Percentiles rank a stretch among this genome's conserved stretches.
Evolutionary conservation across 2,888 invertebrate species (phyloP).

Genomic region (Synanthedon andrenaeformis): DNA sequence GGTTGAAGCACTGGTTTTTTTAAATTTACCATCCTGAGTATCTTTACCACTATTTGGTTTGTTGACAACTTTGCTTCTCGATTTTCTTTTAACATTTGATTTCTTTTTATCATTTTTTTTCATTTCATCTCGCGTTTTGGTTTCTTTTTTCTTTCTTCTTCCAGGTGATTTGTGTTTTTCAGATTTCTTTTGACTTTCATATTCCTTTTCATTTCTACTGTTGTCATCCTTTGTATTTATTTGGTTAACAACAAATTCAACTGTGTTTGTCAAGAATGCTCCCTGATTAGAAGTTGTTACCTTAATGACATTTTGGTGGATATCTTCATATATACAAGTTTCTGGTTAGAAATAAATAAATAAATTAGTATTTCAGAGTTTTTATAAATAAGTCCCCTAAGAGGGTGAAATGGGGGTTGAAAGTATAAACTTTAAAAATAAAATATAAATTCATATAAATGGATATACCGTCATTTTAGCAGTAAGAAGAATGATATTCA

Average conservation of each 20-base stretch:
- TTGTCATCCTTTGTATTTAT: slow-evolving; percentile 23
- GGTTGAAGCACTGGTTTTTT: slow-evolving; percentile 34
- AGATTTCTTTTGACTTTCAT: slow-evolving; percentile 5
- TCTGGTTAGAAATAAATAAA: slow-evolving; percentile 6
- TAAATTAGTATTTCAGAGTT: too few species aligned
- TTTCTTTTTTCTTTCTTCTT: slow-evolving; percentile 3
- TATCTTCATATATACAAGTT: slow-evolving; percentile 16
- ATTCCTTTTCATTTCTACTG: slow-evolving; percentile 6
- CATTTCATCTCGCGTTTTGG: slow-evolving; percentile 2
- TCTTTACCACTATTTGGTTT: slow-evolving; percentile 20
- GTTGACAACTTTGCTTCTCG: not conserved
- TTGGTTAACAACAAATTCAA: slow-evolving; percentile 26
- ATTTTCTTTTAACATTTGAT: not conserved
- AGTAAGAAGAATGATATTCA: too few species aligned
- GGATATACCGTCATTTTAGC: too few species aligned
- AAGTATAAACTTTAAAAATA: too few species aligned
- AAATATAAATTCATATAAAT: too few species aligned
- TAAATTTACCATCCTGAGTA: slow-evolving; percentile 1
- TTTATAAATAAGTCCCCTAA: too few species aligned
- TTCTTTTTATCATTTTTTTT: not conserved
- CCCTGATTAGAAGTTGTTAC: slow-evolving; percentile 65
- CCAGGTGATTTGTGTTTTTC: slow-evolving; percentile 3
- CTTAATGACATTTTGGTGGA: slow-evolving; percentile 42
- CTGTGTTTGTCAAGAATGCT: slow-evolving; percentile 58
- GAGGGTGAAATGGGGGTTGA: too few species aligned